Percentiles rank a stretch among this genome's conserved stretches.
phyloP scores from a whole-genome alignment of 2,113 vertebrate genomes.

The Perognathus longimembris region DNA sequence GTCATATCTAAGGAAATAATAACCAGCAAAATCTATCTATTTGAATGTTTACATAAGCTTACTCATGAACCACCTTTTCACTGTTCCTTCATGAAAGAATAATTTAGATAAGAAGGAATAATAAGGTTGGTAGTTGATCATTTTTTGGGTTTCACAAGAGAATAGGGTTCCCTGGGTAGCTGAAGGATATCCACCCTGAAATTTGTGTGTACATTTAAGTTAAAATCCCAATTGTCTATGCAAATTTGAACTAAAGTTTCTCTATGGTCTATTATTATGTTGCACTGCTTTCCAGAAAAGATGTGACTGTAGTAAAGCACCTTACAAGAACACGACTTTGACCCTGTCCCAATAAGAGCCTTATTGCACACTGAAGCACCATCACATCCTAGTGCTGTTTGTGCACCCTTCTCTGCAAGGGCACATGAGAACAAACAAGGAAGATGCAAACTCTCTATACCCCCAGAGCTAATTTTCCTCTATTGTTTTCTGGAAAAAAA shows the following conservation, averaged over 20 bases:
- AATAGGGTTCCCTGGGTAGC: too few relatives aligned
- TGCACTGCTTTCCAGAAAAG: constrained; percentile 33
- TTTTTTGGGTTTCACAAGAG: not conserved
- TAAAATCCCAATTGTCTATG: not conserved
- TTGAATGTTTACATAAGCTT: constrained; percentile 22
- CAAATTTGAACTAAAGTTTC: not conserved
- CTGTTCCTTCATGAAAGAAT: not conserved
- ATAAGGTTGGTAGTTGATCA: not conserved
- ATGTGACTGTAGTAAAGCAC: not conserved
- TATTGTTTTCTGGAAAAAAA: not conserved
- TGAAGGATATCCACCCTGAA: not conserved
- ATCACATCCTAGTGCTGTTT: not conserved
- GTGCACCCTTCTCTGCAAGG: constrained; percentile 11
- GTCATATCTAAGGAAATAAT: not conserved
- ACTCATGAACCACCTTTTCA: not conserved
- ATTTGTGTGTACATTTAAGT: not conserved
- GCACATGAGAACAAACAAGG: constrained; percentile 22
- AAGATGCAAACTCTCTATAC: constrained; percentile 51
- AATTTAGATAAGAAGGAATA: constrained; percentile 24
- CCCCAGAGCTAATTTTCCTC: constrained; percentile 44
- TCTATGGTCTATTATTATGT: constrained; percentile 52
- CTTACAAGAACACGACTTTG: constrained; percentile 11
- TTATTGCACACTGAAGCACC: not conserved
- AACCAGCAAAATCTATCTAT: not conserved
- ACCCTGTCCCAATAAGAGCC: not conserved